phyloP scores from a whole-genome alignment of 2,888 invertebrate species.

The Leucoptera coffeella region DNA sequence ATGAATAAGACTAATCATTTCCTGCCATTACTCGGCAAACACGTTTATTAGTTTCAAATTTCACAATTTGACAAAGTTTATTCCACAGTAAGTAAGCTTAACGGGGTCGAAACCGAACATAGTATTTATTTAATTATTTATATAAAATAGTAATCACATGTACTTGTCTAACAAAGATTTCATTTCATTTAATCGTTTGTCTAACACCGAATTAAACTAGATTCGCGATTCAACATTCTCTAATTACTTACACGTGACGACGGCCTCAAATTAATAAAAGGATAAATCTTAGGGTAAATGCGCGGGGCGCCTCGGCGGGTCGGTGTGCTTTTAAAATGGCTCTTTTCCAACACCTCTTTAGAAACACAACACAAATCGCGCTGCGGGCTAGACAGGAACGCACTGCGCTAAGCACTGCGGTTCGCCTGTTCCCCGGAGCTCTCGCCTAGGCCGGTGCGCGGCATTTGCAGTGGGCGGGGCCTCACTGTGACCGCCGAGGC shows the following conservation, averaged over 20 bases:
- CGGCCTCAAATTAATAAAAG: no score
- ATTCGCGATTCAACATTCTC: no score
- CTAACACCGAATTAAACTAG: background rate
- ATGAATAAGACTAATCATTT: constrained; percentile 12
- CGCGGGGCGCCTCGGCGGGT: constrained; percentile 44
- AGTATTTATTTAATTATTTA: no score
- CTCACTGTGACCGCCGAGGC: constrained; percentile 42
- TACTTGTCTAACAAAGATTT: constrained; percentile 35
- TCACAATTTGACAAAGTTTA: constrained; percentile 39
- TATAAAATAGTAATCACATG: constrained; percentile 35
- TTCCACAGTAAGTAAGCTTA: constrained; percentile 36
- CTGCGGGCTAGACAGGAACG: no score
- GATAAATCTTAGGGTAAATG: no score
- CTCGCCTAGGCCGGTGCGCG: no score
- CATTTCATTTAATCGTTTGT: constrained; percentile 13
- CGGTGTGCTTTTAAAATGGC: constrained; percentile 87
- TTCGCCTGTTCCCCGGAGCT: no score
- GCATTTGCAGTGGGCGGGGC: constrained; percentile 37
- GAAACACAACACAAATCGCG: constrained; percentile 81
- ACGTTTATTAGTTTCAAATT: constrained; percentile 44
- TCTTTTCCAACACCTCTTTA: constrained; percentile 81
- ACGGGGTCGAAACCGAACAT: constrained; percentile 33
- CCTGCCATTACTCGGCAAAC: constrained; percentile 24
- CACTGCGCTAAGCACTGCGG: no score
- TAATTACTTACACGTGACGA: no score